These are phyloP conservation scores for Atethmia centrago DNA, from an alignment of 2,888 invertebrate species.

Conservation along the genomic window DNA sequence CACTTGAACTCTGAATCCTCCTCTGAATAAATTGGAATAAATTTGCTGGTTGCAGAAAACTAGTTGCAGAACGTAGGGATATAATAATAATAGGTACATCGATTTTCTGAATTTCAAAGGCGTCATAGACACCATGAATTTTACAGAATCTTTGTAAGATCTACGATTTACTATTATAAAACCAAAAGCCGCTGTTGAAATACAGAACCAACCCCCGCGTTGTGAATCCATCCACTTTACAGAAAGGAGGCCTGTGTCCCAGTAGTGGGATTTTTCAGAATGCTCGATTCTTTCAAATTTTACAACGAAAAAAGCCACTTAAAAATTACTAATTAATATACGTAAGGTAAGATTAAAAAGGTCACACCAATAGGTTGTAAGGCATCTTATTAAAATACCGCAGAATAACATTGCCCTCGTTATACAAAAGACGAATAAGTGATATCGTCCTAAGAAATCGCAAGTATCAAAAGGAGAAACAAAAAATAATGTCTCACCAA, in stretches of 20 bases:
- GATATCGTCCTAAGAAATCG: constrained; percentile 82
- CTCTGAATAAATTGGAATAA: too few relatives aligned
- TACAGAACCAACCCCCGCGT: too few relatives aligned
- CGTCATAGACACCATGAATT: not conserved
- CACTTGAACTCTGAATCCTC: not conserved
- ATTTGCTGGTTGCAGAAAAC: too few relatives aligned
- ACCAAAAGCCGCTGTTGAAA: not conserved
- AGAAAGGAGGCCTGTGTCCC: too few relatives aligned
- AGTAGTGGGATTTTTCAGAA: too few relatives aligned
- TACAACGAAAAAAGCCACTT: not conserved
- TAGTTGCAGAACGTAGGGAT: not conserved
- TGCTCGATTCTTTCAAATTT: not conserved
- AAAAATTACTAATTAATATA: constrained; percentile 29
- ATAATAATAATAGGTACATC: not conserved
- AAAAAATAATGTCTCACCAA: constrained; percentile 85
- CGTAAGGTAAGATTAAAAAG: constrained; percentile 14
- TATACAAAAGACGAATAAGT: constrained; percentile 78
- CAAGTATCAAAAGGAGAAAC: constrained; percentile 76
- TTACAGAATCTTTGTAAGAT: not conserved
- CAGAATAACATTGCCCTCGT: constrained; percentile 78
- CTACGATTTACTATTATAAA: too few relatives aligned
- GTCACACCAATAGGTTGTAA: constrained; percentile 39
- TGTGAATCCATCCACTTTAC: too few relatives aligned
- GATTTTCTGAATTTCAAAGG: not conserved
- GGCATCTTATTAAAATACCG: constrained; percentile 66